Evolutionary conservation across 1,140 invertebrate species (phyloP), one percentile per base, ranked within the genome.

Genomic region (Agrypnia vestita): DNA sequence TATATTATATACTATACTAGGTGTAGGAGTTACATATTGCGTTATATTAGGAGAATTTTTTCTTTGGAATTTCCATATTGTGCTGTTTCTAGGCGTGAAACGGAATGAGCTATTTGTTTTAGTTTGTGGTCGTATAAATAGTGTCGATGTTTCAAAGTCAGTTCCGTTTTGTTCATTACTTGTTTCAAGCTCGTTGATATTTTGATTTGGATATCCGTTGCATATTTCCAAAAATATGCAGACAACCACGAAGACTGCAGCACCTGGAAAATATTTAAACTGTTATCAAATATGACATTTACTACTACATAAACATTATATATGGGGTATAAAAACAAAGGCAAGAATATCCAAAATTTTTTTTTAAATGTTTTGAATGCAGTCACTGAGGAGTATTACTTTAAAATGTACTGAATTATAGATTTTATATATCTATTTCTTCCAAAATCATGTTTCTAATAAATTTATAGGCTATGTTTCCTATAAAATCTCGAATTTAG

Each of bases 81-180:
- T 55, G 59, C 12, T 79, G 51, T 78, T 80, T 71, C 78, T 80
- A 35, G 62, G 78, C 4, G 46, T 25, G 55, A 78, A 75, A 1
- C 46, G 35, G 11, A 62, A 62, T 3, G 72, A 56, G 35, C 53
- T 75, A 43, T 67, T 19, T 47, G 46, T 10, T 75, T 44, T 73
- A 35, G 12, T 61, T 43, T 46, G 19, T 0, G 25, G 53, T 43
- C n/a, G 56, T 6, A 49, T 21, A 49, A 76, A 9, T 19, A 49
- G 19, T 47, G 59, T 76, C 7, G 73, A 3, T 0, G 72, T 43
- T 25, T 73, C 71, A 4, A n/a, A 51, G 15, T 62, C 46, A 72
- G 44, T 8, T 74, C 49, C 4, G 71, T 43, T 56, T 59, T 49
- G 49, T n/a, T 71, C 64, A 35, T 71, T 67, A n/a, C 77, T 76